phyloP scores from a whole-genome alignment of 2,797 vertebrate species.

The Austrolebias charrua region DNA sequence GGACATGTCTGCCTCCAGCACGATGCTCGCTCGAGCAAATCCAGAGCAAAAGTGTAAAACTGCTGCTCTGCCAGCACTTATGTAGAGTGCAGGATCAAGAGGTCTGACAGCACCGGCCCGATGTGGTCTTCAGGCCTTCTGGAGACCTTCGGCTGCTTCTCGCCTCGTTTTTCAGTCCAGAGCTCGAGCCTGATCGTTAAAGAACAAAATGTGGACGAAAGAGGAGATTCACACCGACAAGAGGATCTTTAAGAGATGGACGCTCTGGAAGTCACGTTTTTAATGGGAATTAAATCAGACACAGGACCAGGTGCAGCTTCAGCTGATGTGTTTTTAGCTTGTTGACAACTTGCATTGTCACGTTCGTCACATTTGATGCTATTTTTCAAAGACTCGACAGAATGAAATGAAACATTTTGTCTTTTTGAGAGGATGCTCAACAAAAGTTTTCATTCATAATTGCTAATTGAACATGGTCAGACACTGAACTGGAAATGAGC shows the following conservation, averaged over 20 bases:
- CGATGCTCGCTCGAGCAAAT: neutral
- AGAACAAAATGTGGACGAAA: neutral
- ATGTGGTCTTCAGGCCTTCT: too few relatives aligned
- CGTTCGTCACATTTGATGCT: neutral
- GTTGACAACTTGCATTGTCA: neutral
- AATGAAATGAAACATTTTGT: too few relatives aligned
- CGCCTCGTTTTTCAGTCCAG: too few relatives aligned
- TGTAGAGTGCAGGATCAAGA: too few relatives aligned
- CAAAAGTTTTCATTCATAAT: neutral
- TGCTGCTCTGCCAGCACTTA: neutral
- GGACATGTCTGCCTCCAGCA: constrained; percentile 36
- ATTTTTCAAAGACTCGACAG: neutral
- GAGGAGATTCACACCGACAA: neutral
- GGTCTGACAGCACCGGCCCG: too few relatives aligned
- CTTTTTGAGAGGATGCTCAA: too few relatives aligned
- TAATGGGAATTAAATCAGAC: neutral
- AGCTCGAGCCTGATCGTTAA: too few relatives aligned
- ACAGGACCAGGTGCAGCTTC: neutral
- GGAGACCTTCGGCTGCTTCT: too few relatives aligned
- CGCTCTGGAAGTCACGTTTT: too few relatives aligned
- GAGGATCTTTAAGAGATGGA: too few relatives aligned
- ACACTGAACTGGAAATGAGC: neutral
- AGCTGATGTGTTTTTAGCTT: neutral
- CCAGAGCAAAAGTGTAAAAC: neutral
- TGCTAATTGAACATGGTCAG: neutral